Base-by-base conservation (phyloP, 2,888 invertebrate genomes). In the Chalcosyrphus nemorum region DNA sequence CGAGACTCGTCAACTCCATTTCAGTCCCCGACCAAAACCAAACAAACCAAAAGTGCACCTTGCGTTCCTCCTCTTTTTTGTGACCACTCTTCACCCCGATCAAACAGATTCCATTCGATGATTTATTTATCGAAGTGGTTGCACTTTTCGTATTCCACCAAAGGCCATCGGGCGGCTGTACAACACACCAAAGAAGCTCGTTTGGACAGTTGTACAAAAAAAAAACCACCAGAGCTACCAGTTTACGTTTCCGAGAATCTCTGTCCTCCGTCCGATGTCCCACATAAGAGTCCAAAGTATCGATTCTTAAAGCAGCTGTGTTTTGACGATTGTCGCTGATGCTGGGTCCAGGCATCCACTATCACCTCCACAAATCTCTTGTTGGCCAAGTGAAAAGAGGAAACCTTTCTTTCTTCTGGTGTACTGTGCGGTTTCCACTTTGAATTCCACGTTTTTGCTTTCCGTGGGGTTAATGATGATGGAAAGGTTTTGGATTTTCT, bases 391-490 rank as follows among this genome's bases (percentile, higher is more conserved):
- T 61, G 54, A 77, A 70, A 71, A 71, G 71, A 71, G 47, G 77
- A 77, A 70, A 61, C 50, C 66, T 76, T 76, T 75, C 65, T 65
- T 74, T 43, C 11, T n/a, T n/a, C n/a, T n/a, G 24, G 54, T 56
- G 56, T 74, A 13, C 9, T 19, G 32, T 43, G 74, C 35, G 66
- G 75, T 66, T 50, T 57, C 15, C 27, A 38, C 47, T 19, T 68
- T 6, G 68, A 41, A 54, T 17, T n/a, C 68, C n/a, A 41, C 13
- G 54, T 54, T 74, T 65, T 75, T 75, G 65, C 74, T 65, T 56
- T 65, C 56, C 56, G 65, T 65, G 17, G 38, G 47, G 65, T 65
- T 65, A 75, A 75, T 75, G 74, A 74, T 65, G 74, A 56, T 75
- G 65, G 52, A 63, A 65, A 56, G 63, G 21, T 45, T 21, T 74